Base-by-base conservation (phyloP, 2,797 vertebrate genomes). In the Ceyx erithaca region DNA sequence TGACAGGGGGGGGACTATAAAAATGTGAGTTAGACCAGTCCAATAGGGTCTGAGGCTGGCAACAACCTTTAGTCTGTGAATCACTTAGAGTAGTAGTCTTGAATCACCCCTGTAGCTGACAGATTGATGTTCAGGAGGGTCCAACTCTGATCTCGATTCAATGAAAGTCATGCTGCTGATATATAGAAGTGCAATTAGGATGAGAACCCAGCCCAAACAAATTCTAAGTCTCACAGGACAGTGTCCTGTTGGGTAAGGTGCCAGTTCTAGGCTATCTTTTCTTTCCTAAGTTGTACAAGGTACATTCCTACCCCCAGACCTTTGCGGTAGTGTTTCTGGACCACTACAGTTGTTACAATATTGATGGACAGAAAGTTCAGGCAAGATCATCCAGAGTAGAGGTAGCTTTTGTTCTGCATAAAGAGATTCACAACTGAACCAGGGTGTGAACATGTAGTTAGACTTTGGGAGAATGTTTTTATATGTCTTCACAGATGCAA, bases 31-130 rank as follows among this genome's bases (percentile, higher is more conserved):
- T 61, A 58, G 63, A 90, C 57, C 41, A 66, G 63, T 71, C 71
- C 68, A 91, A 1, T 33, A 75, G 45, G 18, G 30, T 77, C 31
- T 84, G 84, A 88, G 58, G 35, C 45, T 76, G 80, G 66, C 48
- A 90, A 83, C 43, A 95, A 49, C 48, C 85, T 92, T 62, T 21
- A 90, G 35, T 33, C 58, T 83, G 68, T 90, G 81, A 90, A 63
- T 82, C 54, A 70, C 64, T 83, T 28, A 51, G 25, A 85, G 52
- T 64, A 62, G 62, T 26, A 89, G 76, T 64, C 77, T 84, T 77
- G 64, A 77, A 45, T 78, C 33, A 40, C 54, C 94, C 57, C 66
- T 87, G 22, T 52, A 67, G n/a, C n/a, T 83, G 57, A 85, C 37
- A 84, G 62, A 30, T 57, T 62, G 30, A 11, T 92, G 31, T 78